Percentiles rank a stretch among this genome's conserved stretches.
Evolutionary conservation across 2,113 vertebrate genomes (phyloP).

Genomic region (Hypomesus transpacificus): DNA sequence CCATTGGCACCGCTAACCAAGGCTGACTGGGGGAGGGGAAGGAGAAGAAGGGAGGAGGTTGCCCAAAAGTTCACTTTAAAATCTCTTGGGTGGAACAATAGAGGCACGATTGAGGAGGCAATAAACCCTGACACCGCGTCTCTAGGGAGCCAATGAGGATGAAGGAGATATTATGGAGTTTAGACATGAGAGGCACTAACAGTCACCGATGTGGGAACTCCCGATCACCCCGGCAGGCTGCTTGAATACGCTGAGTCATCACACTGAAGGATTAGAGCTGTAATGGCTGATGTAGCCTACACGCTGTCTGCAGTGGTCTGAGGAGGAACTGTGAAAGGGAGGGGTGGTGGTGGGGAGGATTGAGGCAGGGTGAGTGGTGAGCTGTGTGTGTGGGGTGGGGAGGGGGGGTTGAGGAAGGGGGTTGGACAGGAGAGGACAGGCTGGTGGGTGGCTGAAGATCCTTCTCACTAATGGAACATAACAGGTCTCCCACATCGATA

Average conservation of each 20-base stretch:
- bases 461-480: constrained; percentile 11
- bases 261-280: constrained; percentile 10
- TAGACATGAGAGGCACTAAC: constrained; percentile 15
- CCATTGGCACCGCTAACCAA: not conserved
- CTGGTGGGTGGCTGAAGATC: not conserved
- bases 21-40: not conserved
- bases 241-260: constrained; percentile 17
- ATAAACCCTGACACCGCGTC: constrained; percentile 31
- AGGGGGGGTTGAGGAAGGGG: not conserved
- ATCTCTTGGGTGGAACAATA: constrained; percentile 20
- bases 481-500: constrained; percentile 7
- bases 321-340: too few relatives aligned
- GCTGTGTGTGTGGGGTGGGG: not conserved
- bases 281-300: not conserved
- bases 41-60: not conserved
- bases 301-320: too few relatives aligned
- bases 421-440: not conserved
- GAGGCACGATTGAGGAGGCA: constrained; percentile 10
- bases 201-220: constrained; percentile 2
- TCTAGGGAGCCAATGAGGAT: constrained; percentile 23
- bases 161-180: constrained; percentile 25
- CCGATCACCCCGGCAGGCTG: not conserved
- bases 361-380: not conserved
- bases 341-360: not conserved
- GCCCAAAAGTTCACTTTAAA: constrained; percentile 31